phyloP scores from a whole-genome alignment of 2,888 invertebrate species.

The Scaptomyza cyrtandrae region DNA sequence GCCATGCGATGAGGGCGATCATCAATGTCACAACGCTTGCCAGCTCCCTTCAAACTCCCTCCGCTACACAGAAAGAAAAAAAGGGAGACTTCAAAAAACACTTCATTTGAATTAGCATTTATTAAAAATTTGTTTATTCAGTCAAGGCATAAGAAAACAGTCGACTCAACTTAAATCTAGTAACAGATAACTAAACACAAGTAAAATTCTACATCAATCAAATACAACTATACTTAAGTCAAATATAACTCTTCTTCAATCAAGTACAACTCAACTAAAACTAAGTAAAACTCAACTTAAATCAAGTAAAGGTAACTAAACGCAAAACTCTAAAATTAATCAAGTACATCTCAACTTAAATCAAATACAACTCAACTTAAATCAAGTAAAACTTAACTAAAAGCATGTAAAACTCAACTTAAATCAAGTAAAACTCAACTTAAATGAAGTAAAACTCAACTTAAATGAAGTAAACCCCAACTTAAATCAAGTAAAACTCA shows the following conservation, averaged over 20 bases:
- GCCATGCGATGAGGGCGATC: slow-evolving; percentile 36
- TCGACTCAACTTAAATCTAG: too few relatives aligned
- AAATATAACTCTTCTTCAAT: neutral
- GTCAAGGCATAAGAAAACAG: too few relatives aligned
- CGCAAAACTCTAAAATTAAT: neutral
- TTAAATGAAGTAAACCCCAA: neutral
- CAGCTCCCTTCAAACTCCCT: too few relatives aligned
- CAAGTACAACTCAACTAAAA: neutral
- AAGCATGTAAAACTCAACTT: neutral
- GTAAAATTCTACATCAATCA: too few relatives aligned
- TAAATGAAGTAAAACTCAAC: neutral
- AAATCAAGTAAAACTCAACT: neutral
- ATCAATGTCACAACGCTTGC: neutral
- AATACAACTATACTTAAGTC: too few relatives aligned
- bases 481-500: too few relatives aligned
- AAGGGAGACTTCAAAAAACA: too few relatives aligned
- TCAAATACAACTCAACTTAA: too few relatives aligned
- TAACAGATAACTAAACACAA: too few relatives aligned
- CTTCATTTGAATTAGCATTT: neutral
- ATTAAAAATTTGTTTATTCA: too few relatives aligned
- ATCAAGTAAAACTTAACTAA: neutral
- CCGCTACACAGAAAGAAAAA: neutral
- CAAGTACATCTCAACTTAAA: too few relatives aligned
- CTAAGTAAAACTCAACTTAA: neutral
- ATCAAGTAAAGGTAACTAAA: too few relatives aligned